Conservation (phyloP, 2,888 invertebrate species). For the Molorchus minor region DNA sequence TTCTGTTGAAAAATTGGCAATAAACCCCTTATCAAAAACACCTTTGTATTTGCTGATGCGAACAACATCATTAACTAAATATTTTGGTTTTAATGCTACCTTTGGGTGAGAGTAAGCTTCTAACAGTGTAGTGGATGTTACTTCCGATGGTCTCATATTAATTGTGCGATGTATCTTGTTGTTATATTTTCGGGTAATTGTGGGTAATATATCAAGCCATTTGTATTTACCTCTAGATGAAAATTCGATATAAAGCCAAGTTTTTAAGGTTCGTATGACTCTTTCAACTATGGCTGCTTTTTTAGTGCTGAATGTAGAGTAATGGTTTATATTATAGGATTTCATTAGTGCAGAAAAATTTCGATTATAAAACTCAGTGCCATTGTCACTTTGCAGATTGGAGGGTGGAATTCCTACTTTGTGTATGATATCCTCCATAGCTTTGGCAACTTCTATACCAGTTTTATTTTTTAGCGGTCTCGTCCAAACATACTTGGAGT, state of each 20-base stretch:
- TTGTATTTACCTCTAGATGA: no score
- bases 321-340: no score
- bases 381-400: slow-evolving; percentile 52
- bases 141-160: slow-evolving; percentile 51
- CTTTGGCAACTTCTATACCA: slow-evolving; percentile 45
- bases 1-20: neutral
- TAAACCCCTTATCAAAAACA: neutral
- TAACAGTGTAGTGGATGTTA: slow-evolving; percentile 14
- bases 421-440: slow-evolving; percentile 29
- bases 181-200: slow-evolving; percentile 48
- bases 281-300: slow-evolving; percentile 44
- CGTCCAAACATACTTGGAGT: neutral
- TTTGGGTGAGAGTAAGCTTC: neutral
- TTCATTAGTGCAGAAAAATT: slow-evolving; percentile 43
- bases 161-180: slow-evolving; percentile 53
- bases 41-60: neutral
- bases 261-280: slow-evolving; percentile 45
- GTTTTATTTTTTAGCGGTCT: slow-evolving; percentile 54
- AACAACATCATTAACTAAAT: neutral
- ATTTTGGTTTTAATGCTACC: neutral
- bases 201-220: slow-evolving; percentile 40
- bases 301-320: slow-evolving; percentile 35
- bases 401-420: slow-evolving; percentile 3
- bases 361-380: slow-evolving; percentile 45
- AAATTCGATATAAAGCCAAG: no score